phyloP scores from a whole-genome alignment of 2,888 invertebrate genomes.

The Helicoverpa assulta region DNA sequence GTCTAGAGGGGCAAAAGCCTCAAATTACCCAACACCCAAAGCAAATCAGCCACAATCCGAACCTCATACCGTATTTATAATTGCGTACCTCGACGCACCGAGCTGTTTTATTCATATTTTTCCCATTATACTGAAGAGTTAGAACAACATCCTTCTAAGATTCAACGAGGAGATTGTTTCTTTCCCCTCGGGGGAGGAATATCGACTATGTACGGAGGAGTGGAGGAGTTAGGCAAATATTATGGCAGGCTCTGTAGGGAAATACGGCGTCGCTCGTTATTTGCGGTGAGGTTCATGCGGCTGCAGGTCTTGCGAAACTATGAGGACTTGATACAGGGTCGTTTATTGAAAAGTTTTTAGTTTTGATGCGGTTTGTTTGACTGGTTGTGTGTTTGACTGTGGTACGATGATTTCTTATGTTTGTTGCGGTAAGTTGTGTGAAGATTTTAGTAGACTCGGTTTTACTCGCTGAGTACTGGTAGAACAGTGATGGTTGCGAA shows the following conservation, averaged over 20 bases:
- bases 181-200: conserved; percentile 48
- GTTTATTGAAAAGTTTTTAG: conserved; percentile 1
- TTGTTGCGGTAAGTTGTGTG: neutral
- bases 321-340: conserved; percentile 15
- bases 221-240: conserved; percentile 59
- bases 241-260: conserved; percentile 58
- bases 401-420: neutral
- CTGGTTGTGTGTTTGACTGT: neutral
- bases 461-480: no score
- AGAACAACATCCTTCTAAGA: conserved; percentile 54
- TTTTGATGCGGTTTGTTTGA: neutral
- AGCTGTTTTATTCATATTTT: conserved; percentile 53
- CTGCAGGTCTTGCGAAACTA: conserved; percentile 3
- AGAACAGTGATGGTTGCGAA: no score
- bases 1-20: neutral
- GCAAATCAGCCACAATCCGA: neutral
- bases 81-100: conserved; percentile 11
- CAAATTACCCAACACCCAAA: neutral
- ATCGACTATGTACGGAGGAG: conserved; percentile 55
- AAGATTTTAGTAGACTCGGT: no score
- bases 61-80: conserved; percentile 4
- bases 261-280: conserved; percentile 54
- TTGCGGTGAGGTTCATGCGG: conserved; percentile 40
- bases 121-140: conserved; percentile 43
- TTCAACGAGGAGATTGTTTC: conserved; percentile 57